These are phyloP conservation scores for Mizuhopecten yessoensis DNA, from an alignment of 1,140 invertebrate species.

Conservation along the genomic window DNA sequence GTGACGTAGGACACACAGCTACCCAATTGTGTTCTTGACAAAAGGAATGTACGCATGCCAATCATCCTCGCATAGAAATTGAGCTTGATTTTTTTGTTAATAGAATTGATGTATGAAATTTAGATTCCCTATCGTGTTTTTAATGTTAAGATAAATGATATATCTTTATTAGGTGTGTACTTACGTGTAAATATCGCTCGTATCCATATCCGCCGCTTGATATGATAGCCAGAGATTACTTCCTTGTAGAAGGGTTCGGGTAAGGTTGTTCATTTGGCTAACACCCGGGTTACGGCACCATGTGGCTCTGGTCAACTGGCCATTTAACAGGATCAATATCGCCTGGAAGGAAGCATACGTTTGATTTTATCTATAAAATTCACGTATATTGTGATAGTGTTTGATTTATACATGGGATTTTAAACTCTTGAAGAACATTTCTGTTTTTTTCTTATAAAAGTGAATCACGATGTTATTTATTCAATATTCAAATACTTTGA, in stretches of 20 bases:
- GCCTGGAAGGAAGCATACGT: background rate
- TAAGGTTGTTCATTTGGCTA: background rate
- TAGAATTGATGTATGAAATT: background rate
- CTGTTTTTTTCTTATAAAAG: too few relatives aligned
- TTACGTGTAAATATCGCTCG: background rate
- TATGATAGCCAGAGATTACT: background rate
- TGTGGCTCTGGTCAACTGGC: background rate
- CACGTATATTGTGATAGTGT: too few relatives aligned
- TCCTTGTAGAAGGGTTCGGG: background rate
- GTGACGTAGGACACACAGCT: background rate
- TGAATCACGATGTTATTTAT: too few relatives aligned
- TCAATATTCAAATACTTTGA: too few relatives aligned
- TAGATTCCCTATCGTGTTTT: background rate
- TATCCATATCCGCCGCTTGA: background rate
- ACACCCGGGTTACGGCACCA: background rate
- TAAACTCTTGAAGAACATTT: too few relatives aligned
- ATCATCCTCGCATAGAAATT: too few relatives aligned
- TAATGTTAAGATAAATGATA: background rate
- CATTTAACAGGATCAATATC: background rate
- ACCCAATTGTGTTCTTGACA: background rate
- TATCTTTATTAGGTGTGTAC: too few relatives aligned
- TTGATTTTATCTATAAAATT: background rate
- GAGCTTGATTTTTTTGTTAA: background rate
- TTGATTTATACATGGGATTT: too few relatives aligned
- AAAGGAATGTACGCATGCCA: background rate